A percentile compares a stretch with the other conserved stretches of the same genome.
phyloP scores from a whole-genome alignment of 2,797 vertebrate genomes.

The Coregonus sp. region DNA sequence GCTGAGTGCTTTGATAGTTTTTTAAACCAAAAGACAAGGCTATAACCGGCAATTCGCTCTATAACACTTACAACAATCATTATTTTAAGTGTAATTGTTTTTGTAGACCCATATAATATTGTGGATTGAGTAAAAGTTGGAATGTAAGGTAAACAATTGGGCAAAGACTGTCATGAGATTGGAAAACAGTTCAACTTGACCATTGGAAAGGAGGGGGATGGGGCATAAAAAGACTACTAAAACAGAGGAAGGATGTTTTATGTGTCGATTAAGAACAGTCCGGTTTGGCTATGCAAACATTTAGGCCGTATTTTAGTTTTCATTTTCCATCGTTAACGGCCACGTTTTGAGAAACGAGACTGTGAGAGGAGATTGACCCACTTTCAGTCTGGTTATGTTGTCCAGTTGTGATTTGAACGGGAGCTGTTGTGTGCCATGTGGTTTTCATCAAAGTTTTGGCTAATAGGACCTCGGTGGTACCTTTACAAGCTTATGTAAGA shows the following conservation, averaged over 20 bases:
- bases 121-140: constrained; percentile 24
- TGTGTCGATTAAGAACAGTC: not conserved
- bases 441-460: constrained; percentile 40
- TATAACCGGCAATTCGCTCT: constrained; percentile 16
- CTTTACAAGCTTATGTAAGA: not conserved
- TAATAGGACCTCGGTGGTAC: not conserved
- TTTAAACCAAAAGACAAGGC: constrained; percentile 22
- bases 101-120: constrained; percentile 30
- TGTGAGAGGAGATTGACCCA: constrained; percentile 53
- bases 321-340: constrained; percentile 14
- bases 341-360: constrained; percentile 35
- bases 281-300: not conserved
- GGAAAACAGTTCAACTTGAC: constrained; percentile 10
- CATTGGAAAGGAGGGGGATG: not conserved
- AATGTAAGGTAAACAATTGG: constrained; percentile 46
- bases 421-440: constrained; percentile 54
- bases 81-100: constrained; percentile 29
- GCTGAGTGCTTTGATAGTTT: not conserved
- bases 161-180: constrained; percentile 2
- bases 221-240: not conserved
- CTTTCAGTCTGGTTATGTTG: constrained; percentile 49
- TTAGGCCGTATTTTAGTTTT: constrained; percentile 39
- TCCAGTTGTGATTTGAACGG: constrained; percentile 44
- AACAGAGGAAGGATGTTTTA: constrained; percentile 7
- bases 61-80: constrained; percentile 33